phyloP scores from a whole-genome alignment of 2,113 vertebrate genomes.

The Plotosus lineatus region DNA sequence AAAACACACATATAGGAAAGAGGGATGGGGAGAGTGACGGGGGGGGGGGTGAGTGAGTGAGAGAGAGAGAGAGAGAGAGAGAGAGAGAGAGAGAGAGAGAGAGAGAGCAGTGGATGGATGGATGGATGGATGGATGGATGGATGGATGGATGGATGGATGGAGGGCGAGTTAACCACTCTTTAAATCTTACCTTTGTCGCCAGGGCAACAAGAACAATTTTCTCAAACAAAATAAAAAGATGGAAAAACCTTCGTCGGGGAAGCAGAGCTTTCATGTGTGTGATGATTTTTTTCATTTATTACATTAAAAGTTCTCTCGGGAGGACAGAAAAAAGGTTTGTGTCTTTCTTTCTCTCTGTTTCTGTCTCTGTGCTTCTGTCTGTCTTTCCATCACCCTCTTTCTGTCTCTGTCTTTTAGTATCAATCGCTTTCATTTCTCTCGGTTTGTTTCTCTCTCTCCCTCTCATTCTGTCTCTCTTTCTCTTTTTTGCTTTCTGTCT shows the following conservation, averaged over 20 bases:
- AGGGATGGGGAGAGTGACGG: too few relatives aligned
- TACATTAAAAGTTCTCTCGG: not conserved
- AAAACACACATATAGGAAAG: slow-evolving; percentile 40
- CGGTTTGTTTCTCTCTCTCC: too few relatives aligned
- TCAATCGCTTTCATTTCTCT: not conserved
- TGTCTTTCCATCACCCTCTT: not conserved
- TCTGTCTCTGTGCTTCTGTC: too few relatives aligned
- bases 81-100: slow-evolving; percentile 21
- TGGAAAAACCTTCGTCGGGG: not conserved
- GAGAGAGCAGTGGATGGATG: not conserved
- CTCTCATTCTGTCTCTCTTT: not conserved
- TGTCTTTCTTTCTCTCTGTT: not conserved
- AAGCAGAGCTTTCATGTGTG: slow-evolving; percentile 1
- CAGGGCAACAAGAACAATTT: slow-evolving; percentile 49
- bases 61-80: slow-evolving; percentile 41
- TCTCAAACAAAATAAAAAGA: slow-evolving; percentile 41
- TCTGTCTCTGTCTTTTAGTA: not conserved
- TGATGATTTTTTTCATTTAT: not conserved
- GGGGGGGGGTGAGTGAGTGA: too few relatives aligned
- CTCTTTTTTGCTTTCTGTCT: not conserved
- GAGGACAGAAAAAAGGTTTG: too few relatives aligned
- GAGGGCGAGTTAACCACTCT: slow-evolving; percentile 57
- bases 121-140: not conserved
- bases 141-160: not conserved
- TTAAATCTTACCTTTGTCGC: slow-evolving; percentile 64